These are phyloP conservation scores for Tarsius wallacei DNA, from an alignment of 2,797 vertebrate genomes.

Conservation along the genomic window DNA sequence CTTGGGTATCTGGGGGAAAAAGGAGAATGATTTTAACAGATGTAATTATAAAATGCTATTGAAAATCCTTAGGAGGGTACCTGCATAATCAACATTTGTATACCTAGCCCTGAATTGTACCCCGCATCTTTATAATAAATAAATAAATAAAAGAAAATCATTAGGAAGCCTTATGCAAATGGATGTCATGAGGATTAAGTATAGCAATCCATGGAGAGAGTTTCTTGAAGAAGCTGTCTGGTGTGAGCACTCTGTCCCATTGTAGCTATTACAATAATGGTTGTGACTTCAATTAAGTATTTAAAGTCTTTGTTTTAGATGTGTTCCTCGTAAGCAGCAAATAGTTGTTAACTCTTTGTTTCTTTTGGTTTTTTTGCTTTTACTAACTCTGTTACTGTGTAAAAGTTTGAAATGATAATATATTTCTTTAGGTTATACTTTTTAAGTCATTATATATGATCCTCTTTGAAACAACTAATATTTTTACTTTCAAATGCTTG, in stretches of 20 bases:
- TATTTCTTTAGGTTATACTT: background rate
- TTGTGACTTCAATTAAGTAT: background rate
- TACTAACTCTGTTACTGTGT: background rate
- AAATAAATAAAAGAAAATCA: background rate
- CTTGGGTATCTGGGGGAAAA: background rate
- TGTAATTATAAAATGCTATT: background rate
- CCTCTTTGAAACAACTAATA: background rate
- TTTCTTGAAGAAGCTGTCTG: background rate
- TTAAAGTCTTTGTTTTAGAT: background rate
- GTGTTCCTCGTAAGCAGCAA: background rate
- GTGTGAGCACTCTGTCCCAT: background rate
- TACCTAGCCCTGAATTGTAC: no score
- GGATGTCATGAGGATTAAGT: background rate
- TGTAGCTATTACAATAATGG: background rate
- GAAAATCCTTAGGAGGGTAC: background rate
- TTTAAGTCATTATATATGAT: background rate
- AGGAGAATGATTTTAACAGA: background rate
- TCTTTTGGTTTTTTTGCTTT: slow-evolving; percentile 26
- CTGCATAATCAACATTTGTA: no score
- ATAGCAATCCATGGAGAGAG: background rate
- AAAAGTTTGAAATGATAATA: background rate
- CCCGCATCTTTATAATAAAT: no score
- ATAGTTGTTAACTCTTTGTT: background rate
- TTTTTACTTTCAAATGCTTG: slow-evolving; percentile 29
- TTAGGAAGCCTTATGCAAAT: background rate